Conservation (phyloP, 2,797 vertebrate species). For the Lemur catta region DNA sequence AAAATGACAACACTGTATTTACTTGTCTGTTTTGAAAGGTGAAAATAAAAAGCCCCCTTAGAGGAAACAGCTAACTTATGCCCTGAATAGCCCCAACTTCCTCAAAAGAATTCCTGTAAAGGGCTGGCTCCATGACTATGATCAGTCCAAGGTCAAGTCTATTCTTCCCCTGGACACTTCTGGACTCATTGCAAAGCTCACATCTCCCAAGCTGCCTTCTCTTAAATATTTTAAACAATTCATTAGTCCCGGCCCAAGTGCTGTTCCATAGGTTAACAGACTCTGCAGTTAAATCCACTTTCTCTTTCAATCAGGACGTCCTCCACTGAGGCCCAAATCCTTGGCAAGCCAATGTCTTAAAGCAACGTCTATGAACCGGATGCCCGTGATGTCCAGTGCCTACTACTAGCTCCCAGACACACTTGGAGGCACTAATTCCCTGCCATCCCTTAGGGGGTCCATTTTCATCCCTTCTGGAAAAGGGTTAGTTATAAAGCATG, state of each 20-base stretch:
- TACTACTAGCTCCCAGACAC: neutral
- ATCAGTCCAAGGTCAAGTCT: neutral
- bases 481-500: neutral
- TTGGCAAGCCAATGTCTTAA: accelerated
- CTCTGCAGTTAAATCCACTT: neutral
- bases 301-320: neutral
- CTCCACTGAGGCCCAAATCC: neutral
- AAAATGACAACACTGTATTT: neutral
- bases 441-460: neutral
- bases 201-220: neutral
- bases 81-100: neutral
- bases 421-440: neutral
- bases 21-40: neutral
- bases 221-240: neutral
- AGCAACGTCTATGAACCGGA: neutral
- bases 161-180: accelerated
- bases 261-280: neutral
- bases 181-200: neutral
- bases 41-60: neutral
- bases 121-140: accelerated
- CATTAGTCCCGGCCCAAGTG: neutral
- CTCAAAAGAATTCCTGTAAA: neutral
- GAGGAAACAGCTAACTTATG: neutral
- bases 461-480: neutral
- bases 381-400: neutral